Base-by-base conservation (phyloP, 2,888 invertebrate genomes). In the Sarcophaga caerulescens region DNA sequence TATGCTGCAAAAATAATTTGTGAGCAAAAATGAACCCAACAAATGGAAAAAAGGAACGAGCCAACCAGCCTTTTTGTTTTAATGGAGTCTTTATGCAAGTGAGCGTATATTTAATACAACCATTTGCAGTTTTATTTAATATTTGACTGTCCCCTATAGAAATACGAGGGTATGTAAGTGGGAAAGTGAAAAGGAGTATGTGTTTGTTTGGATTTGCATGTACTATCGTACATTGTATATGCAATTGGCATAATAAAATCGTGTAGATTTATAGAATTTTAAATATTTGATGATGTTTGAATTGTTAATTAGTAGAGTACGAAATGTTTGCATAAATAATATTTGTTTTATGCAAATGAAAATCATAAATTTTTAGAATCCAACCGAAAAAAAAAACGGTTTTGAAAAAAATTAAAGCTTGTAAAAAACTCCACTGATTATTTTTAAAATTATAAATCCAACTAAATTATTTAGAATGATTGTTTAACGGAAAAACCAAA, bases 261-360 rank as follows among this genome's bases (percentile, higher is more conserved):
- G 3, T 19, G 23, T 23, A 70, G 69, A 65, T 76, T 76, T 76
- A 70, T 63, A 65, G 23, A 52, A 12, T 57, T 78, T 57, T 88
- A 82, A 84, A 88, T 89, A 89, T 88, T 89, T 87, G 77, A 89
- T 88, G 79, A 86, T 65, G 88, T 84, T 73, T 63, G 73, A 81
- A 82, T 47, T 76, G 25, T 47, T 82, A 82, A 77, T 82, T 66
- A 77, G 21, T 45, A 44, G 35, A 8, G 47, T 70, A 21, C 59
- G 14, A 69, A 81, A 14, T 62, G 17, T 57, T 69, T 63, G 45
- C 70, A 81, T 81, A 59, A 57, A 75, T 75, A 62, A 35, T 57
- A 65, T 12, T 25, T n/a, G 52, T 17, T 52, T 52, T 17, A 17
- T 52, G 17, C 52, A 52, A 52, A 52, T 52, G 12, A 52, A 52